A percentile compares a stretch with the other conserved stretches of the same genome.
These are phyloP conservation scores for Semnornis frantzii DNA, from an alignment of 2,113 vertebrate species.

Conservation along the genomic window DNA sequence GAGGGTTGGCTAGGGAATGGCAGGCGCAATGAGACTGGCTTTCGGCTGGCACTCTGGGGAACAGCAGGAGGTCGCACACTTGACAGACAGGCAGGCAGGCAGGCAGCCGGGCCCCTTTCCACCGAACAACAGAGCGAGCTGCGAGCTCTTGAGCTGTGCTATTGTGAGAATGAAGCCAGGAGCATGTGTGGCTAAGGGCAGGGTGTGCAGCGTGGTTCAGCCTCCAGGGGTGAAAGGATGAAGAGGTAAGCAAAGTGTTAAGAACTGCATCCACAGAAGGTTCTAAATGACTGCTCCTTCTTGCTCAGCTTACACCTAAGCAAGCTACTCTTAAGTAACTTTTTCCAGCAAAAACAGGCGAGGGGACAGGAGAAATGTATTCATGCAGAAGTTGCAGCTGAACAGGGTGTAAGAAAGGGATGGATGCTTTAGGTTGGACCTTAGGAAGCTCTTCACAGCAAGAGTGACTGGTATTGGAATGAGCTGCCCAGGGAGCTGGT, in stretches of 20 bases:
- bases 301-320: not conserved
- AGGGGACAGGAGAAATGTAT: not conserved
- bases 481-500: too few relatives aligned
- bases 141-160: not conserved
- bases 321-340: not conserved
- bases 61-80: conserved; percentile 37
- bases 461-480: too few relatives aligned
- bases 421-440: too few relatives aligned
- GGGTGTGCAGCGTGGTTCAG: fast-evolving
- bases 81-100: conserved; percentile 42
- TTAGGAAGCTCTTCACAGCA: too few relatives aligned
- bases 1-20: conserved; percentile 67
- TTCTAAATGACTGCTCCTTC: not conserved
- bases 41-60: conserved; percentile 31
- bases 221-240: not conserved
- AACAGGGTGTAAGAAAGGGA: not conserved
- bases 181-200: not conserved
- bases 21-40: conserved; percentile 56
- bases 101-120: conserved; percentile 42
- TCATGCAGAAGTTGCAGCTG: not conserved
- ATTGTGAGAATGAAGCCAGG: not conserved
- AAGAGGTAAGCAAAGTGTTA: not conserved
- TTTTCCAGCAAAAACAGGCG: not conserved
- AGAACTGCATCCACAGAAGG: not conserved
- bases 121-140: conserved; percentile 48